Conservation (phyloP, 2,888 invertebrate species). For the Glaucopsyche alexis region DNA sequence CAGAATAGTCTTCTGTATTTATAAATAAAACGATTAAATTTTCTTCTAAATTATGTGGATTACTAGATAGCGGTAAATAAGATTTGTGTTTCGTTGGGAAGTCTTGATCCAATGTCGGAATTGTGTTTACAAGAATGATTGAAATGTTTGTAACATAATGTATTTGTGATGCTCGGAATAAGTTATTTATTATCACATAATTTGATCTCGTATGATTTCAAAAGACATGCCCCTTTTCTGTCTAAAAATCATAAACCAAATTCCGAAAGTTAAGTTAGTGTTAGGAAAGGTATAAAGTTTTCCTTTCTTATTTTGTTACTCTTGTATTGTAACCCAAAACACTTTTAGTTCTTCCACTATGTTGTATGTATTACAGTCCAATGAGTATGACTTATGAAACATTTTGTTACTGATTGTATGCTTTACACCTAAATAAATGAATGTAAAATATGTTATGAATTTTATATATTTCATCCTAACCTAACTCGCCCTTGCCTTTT, state of each 20-base stretch:
- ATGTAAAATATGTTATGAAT: slow-evolving; percentile 6
- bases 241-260: neutral
- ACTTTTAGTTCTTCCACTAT: slow-evolving; percentile 5
- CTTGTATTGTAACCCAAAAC: neutral
- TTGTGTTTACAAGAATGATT: neutral
- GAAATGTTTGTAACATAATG: slow-evolving; percentile 4
- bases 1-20: neutral
- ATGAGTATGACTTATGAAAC: slow-evolving; percentile 19
- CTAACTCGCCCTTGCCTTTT: no score
- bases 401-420: slow-evolving; percentile 22
- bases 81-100: slow-evolving; percentile 1
- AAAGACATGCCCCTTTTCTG: neutral
- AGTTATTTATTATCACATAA: slow-evolving; percentile 23
- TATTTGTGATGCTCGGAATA: slow-evolving; percentile 8
- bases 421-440: slow-evolving; percentile 19
- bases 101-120: neutral
- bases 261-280: neutral
- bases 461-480: no score
- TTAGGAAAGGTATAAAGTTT: neutral
- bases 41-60: neutral
- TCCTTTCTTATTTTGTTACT: neutral
- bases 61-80: neutral
- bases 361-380: neutral
- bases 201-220: slow-evolving; percentile 15
- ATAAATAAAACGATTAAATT: neutral